A percentile compares a stretch with the other conserved stretches of the same genome.
phyloP scores from a whole-genome alignment of 2,888 invertebrate species.

The Polymixis lichenea region DNA sequence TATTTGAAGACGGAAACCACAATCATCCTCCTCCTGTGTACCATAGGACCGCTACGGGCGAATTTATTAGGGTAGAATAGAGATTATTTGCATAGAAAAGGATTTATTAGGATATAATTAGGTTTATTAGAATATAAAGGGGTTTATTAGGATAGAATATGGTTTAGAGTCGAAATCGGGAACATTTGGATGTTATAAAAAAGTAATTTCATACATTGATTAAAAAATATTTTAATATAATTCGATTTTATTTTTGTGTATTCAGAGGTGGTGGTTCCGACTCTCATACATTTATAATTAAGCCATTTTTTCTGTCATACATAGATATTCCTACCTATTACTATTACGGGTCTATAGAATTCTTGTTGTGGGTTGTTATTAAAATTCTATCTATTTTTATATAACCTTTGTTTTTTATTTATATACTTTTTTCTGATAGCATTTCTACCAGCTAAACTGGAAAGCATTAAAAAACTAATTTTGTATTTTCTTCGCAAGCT shows the following conservation, averaged over 20 bases:
- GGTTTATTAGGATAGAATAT: too few species aligned
- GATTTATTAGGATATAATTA: constrained; percentile 25
- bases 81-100: too few species aligned
- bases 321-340: too few species aligned
- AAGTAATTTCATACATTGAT: too few species aligned
- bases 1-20: constrained; percentile 41
- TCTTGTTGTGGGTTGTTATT: not conserved
- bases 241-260: too few species aligned
- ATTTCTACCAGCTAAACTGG: not conserved
- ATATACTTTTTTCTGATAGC: not conserved
- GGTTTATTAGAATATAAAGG: too few species aligned
- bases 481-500: not conserved
- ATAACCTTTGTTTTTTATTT: constrained; percentile 8
- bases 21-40: constrained; percentile 58
- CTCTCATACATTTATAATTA: too few species aligned
- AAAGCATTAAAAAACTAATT: not conserved
- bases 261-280: not conserved
- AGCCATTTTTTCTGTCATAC: not conserved
- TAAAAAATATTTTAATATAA: too few species aligned
- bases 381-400: not conserved
- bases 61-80: constrained; percentile 27
- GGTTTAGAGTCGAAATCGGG: not conserved
- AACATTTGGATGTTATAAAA: not conserved
- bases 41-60: constrained; percentile 24
- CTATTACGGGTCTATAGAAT: not conserved